Base-by-base conservation (phyloP, 2,797 vertebrate species). In the Hipposideros larvatus region DNA sequence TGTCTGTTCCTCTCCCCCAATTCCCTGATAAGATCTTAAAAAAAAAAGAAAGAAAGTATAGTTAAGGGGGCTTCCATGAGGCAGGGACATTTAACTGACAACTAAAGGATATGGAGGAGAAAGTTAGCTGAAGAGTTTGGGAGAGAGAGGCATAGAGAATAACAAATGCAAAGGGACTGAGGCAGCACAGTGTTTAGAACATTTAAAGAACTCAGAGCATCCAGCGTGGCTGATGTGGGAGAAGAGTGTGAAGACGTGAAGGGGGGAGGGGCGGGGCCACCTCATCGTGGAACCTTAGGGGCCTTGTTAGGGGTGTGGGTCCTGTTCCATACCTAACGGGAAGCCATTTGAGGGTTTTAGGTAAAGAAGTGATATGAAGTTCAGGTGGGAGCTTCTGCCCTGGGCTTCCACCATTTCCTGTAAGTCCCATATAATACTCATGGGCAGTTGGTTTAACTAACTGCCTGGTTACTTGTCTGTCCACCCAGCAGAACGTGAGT, bases 381-480 rank as follows among this genome's bases (percentile, higher is more conserved):
- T 37, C 59, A 70, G 11, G 5, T 2, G 48, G 7, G n/a, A 43
- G 9, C 5, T n/a, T 83, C 66, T 90, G 46, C 22, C 63, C 51
- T 13, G 21, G 41, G 11, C 31, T 41, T 46, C 78, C 11, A 34
- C 41, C 7, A 2, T 22, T 16, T n/a, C 66, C 18, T 15, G 10
- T 11, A 6, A 31, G 43, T 68, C 11, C 37, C 0, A 0, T 4
- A 1, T 16, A 21, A 16, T 2, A 46, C 7, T 21, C 21, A 15
- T 0, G 3, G n/a, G 22, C n/a, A 0, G 43, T 82, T n/a, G 5
- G 24, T 51, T 48, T 16, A 15, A 14, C 16, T n/a, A 46, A 59
- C 14, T 7, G 13, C 2, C 51, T 79, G 31, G 2, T 24, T 26
- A 41, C 28, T 51, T 48, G 0, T 34, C 43, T 15, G 3, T 19